Percentiles rank a stretch among this genome's conserved stretches.
These are phyloP conservation scores for Anthoscopus minutus DNA, from an alignment of 2,113 vertebrate genomes.

Conservation along the genomic window DNA sequence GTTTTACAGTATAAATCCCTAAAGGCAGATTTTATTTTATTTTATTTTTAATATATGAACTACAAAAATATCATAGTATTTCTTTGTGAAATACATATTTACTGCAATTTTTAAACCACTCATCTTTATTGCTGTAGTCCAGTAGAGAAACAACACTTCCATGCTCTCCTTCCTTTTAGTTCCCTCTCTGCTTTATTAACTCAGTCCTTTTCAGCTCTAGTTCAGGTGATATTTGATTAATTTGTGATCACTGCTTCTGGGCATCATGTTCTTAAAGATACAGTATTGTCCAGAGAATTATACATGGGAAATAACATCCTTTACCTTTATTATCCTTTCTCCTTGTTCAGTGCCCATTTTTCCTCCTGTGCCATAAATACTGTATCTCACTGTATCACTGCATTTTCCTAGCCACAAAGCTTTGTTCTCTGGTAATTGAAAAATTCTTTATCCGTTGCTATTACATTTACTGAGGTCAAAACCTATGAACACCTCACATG, in stretches of 20 bases:
- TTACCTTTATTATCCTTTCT: constrained; percentile 58
- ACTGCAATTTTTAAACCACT: background rate
- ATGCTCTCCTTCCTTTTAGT: background rate
- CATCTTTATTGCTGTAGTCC: background rate
- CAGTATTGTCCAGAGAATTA: background rate
- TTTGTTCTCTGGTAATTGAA: constrained; percentile 66
- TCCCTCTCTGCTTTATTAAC: background rate
- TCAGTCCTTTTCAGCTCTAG: background rate
- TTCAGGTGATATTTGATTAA: background rate
- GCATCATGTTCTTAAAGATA: background rate
- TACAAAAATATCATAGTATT: background rate
- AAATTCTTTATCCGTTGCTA: constrained; percentile 61
- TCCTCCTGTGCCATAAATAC: constrained; percentile 12
- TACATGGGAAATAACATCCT: constrained; percentile 43
- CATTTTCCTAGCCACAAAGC: constrained; percentile 14
- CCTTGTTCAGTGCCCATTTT: constrained; percentile 33
- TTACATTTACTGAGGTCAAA: constrained; percentile 63
- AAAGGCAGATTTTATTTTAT: background rate
- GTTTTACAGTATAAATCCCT: background rate
- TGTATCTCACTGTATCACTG: background rate
- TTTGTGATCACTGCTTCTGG: background rate
- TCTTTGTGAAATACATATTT: background rate
- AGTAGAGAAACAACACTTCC: background rate
- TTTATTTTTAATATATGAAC: background rate
- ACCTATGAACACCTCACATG: constrained; percentile 11